Conservation (phyloP, 2,797 vertebrate species). For the Sebastes kiyomatsui region DNA sequence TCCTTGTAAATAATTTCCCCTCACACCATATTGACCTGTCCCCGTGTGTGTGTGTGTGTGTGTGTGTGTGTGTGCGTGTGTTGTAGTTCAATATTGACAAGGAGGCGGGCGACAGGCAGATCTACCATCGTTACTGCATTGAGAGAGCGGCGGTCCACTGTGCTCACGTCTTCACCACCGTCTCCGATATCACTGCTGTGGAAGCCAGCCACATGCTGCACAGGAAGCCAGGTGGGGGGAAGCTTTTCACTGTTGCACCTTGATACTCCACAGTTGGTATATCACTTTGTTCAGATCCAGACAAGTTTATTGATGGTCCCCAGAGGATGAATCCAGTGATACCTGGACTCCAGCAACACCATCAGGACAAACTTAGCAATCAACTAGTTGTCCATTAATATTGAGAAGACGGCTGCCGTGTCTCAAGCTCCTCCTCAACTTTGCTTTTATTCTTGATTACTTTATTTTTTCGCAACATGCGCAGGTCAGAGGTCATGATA, state of each 20-base stretch:
- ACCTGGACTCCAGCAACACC: too few relatives aligned
- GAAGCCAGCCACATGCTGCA: constrained; percentile 95
- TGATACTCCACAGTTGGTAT: neutral
- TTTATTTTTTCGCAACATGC: too few relatives aligned
- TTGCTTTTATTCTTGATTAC: too few relatives aligned
- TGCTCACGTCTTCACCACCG: constrained; percentile 94
- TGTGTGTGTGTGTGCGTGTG: constrained; percentile 11
- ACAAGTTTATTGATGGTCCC: too few relatives aligned
- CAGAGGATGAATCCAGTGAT: too few relatives aligned
- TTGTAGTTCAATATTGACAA: constrained; percentile 92
- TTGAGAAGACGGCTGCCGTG: neutral
- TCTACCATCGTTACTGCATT: constrained; percentile 97
- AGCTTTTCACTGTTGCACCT: neutral
- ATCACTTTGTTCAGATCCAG: too few relatives aligned
- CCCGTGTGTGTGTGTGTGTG: neutral
- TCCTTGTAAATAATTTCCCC: neutral
- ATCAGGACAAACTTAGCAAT: too few relatives aligned
- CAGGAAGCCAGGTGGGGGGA: constrained; percentile 87
- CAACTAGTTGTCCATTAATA: too few relatives aligned
- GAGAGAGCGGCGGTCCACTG: constrained; percentile 93
- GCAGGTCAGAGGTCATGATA: too few relatives aligned
- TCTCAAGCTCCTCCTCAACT: too few relatives aligned
- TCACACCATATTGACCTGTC: neutral
- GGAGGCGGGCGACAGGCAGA: constrained; percentile 94
- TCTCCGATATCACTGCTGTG: constrained; percentile 95